Evolutionary conservation across 30 jellyfish, hydroid and myxozoan genomes (phyloP).

Genomic region (Turritopsis dohrnii): DNA sequence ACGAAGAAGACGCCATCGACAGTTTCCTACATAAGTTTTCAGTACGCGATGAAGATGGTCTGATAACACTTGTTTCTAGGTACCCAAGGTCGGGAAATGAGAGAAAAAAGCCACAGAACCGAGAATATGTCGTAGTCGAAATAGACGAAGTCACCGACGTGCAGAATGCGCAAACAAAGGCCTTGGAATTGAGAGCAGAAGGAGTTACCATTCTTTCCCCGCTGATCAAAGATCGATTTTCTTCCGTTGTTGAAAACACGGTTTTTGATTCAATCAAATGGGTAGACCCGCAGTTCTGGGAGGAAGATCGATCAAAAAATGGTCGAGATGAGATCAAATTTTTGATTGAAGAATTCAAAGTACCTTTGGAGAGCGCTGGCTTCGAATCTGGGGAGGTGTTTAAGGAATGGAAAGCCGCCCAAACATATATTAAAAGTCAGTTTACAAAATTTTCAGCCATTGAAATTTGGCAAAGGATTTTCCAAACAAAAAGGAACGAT

Average conservation of each 20-base stretch:
- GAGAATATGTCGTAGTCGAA: neutral
- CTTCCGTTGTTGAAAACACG: neutral
- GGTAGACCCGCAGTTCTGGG: neutral
- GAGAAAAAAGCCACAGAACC: neutral
- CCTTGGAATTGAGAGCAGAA: neutral
- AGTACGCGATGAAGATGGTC: neutral
- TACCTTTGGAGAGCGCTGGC: neutral
- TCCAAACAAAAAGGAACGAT: neutral
- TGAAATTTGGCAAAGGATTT: neutral
- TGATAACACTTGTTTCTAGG: neutral
- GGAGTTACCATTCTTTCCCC: neutral
- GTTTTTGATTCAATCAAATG: neutral
- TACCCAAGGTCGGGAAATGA: neutral
- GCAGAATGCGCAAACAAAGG: neutral
- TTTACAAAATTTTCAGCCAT: neutral
- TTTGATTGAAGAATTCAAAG: neutral
- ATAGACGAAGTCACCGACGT: neutral
- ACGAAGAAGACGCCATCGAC: neutral
- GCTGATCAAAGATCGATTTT: neutral
- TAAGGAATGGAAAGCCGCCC: neutral
- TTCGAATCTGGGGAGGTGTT: neutral
- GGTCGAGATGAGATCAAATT: neutral
- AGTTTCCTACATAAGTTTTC: neutral
- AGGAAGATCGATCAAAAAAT: neutral
- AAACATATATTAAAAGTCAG: neutral